phyloP scores from a whole-genome alignment of 2,888 invertebrate species.

The Chymomyza caudatula region DNA sequence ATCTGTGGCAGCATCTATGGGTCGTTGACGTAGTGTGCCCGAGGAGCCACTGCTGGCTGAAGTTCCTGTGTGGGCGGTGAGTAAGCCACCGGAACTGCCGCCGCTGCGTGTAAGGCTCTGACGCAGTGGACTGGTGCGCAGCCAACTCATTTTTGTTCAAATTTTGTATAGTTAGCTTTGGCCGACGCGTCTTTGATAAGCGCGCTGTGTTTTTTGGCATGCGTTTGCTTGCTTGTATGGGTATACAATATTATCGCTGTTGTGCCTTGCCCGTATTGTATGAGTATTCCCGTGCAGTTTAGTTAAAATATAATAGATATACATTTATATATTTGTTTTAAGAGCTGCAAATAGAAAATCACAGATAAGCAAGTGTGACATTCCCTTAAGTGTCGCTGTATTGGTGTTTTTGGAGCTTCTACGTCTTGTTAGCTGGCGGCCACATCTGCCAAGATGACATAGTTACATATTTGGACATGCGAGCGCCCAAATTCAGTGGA shows the following conservation, averaged over 20 bases:
- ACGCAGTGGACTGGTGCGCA: slow-evolving; percentile 80
- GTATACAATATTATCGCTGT: slow-evolving; percentile 10
- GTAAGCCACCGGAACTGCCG: slow-evolving; percentile 40
- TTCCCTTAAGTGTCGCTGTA: neutral
- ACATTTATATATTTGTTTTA: neutral
- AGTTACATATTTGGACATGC: slow-evolving; percentile 36
- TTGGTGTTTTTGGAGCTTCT: neutral
- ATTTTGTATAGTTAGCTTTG: slow-evolving; percentile 29
- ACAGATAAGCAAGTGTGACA: neutral
- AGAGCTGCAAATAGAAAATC: slow-evolving; percentile 16
- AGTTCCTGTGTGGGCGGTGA: slow-evolving; percentile 1
- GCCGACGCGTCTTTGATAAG: slow-evolving; percentile 39
- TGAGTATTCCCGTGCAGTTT: slow-evolving; percentile 25
- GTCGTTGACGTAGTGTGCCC: slow-evolving; percentile 79
- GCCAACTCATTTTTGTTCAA: slow-evolving; percentile 83
- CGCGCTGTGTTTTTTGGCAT: neutral
- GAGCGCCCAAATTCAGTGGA: slow-evolving; percentile 46
- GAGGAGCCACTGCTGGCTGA: slow-evolving; percentile 24
- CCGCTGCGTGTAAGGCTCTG: slow-evolving; percentile 79
- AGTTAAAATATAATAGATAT: neutral
- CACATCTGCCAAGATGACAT: neutral
- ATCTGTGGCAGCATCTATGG: slow-evolving; percentile 84
- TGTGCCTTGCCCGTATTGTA: neutral
- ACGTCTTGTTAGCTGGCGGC: neutral
- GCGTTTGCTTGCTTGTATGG: slow-evolving; percentile 16